Conservation (phyloP, 2,888 invertebrate genomes). For the Eretmocerus hayati region DNA sequence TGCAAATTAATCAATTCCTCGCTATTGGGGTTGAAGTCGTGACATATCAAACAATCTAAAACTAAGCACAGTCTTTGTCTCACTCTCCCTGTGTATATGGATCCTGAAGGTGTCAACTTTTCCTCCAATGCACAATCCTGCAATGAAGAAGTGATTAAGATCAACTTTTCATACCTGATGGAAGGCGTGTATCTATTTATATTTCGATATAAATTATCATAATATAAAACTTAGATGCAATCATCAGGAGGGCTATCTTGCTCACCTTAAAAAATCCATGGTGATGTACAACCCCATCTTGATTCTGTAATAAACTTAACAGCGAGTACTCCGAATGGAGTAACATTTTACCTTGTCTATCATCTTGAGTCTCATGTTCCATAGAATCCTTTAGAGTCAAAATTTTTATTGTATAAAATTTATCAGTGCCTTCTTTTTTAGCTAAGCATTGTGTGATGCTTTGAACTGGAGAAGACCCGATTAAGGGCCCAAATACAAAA, state of each 20-base stretch:
- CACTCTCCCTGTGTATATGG: conserved; percentile 53
- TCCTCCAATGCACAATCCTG: conserved; percentile 67
- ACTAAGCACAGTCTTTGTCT: conserved; percentile 62
- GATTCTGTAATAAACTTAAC: conserved; percentile 60
- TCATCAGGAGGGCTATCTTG: conserved; percentile 3
- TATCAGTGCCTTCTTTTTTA: conserved; percentile 61
- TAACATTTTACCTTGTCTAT: conserved; percentile 70
- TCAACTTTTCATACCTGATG: no score
- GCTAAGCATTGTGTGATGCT: conserved; percentile 72
- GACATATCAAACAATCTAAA: conserved; percentile 65
- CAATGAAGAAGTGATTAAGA: background rate
- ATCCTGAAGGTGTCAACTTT: conserved; percentile 48
- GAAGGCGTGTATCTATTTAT: no score
- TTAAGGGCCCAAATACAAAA: conserved; percentile 61
- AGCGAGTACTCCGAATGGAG: conserved; percentile 71
- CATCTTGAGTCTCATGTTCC: conserved; percentile 63
- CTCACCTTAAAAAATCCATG: conserved; percentile 69
- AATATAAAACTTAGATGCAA: background rate
- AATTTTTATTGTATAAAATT: conserved; percentile 62
- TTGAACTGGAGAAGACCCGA: conserved; percentile 67
- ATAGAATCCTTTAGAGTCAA: conserved; percentile 51
- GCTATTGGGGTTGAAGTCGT: conserved; percentile 55
- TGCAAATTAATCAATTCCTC: conserved; percentile 62
- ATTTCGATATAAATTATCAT: background rate
- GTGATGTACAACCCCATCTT: conserved; percentile 68